These are phyloP conservation scores for Daktulosphaira vitifoliae DNA, from an alignment of 1,140 invertebrate species.

Conservation along the genomic window DNA sequence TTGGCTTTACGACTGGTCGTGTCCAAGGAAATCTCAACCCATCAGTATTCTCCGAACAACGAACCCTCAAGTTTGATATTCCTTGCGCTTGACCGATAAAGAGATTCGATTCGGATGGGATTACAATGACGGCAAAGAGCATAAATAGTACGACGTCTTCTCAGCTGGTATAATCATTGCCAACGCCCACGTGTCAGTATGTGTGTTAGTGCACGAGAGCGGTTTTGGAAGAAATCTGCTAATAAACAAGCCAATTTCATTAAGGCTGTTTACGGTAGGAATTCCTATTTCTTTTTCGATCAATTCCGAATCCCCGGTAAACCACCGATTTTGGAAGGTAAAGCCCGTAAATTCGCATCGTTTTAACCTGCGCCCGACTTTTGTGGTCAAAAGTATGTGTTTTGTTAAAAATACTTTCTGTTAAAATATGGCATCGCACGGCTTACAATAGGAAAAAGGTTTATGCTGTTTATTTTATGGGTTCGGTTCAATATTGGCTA, in stretches of 20 bases:
- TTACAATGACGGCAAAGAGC: conserved; percentile 1
- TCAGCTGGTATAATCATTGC: too few relatives aligned
- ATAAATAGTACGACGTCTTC: conserved; percentile 10
- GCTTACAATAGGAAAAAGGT: too few relatives aligned
- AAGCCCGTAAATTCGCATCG: too few relatives aligned
- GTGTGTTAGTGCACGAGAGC: too few relatives aligned
- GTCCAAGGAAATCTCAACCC: neutral
- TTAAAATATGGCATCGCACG: too few relatives aligned
- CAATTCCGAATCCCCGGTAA: neutral
- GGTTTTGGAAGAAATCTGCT: neutral
- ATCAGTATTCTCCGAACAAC: conserved; percentile 15
- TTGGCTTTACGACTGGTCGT: conserved; percentile 13
- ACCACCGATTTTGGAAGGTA: too few relatives aligned
- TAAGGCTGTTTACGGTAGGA: neutral
- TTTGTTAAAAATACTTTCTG: too few relatives aligned
- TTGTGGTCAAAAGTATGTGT: too few relatives aligned
- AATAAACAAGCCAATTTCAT: conserved; percentile 12
- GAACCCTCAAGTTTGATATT: conserved; percentile 6
- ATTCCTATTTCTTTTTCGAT: conserved; percentile 19
- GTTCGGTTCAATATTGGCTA: too few relatives aligned
- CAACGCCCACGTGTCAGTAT: too few relatives aligned
- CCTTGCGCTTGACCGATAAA: conserved; percentile 21
- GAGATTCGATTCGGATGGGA: conserved; percentile 27
- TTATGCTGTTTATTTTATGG: too few relatives aligned
- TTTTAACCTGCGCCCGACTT: too few relatives aligned